Conservation (phyloP, 2,888 invertebrate genomes). For the Parthenolecanium corni region DNA sequence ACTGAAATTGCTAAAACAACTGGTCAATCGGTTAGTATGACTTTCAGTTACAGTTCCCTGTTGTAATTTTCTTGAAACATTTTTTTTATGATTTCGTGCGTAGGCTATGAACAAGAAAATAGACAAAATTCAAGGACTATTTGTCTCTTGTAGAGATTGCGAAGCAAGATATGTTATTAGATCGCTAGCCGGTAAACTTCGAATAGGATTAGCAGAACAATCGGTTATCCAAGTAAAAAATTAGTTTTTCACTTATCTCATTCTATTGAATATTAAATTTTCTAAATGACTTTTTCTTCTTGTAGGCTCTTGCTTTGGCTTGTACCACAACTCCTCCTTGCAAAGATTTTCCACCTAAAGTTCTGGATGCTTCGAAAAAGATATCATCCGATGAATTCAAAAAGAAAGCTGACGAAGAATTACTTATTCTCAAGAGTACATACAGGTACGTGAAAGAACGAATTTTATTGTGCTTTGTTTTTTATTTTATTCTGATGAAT, state of each 20-base stretch:
- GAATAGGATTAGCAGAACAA: constrained; percentile 95
- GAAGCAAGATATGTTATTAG: constrained; percentile 85
- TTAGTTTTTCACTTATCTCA: not conserved
- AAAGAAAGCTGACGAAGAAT: constrained; percentile 57
- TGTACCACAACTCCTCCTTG: constrained; percentile 65
- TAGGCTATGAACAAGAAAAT: constrained; percentile 77
- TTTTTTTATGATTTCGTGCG: constrained; percentile 31
- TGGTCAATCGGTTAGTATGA: constrained; percentile 53
- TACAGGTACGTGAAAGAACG: constrained; percentile 56
- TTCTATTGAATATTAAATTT: not conserved
- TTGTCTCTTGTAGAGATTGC: constrained; percentile 77
- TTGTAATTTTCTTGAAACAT: constrained; percentile 10
- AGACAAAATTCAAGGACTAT: constrained; percentile 78
- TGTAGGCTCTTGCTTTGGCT: constrained; percentile 75
- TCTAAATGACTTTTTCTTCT: too few species aligned
- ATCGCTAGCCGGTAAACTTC: constrained; percentile 81
- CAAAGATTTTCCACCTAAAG: constrained; percentile 50
- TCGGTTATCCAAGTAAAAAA: constrained; percentile 58
- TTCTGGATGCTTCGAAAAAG: constrained; percentile 52
- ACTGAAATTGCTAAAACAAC: constrained; percentile 77
- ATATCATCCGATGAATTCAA: constrained; percentile 59
- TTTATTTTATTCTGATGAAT: not conserved
- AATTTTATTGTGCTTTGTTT: not conserved
- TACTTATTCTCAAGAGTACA: constrained; percentile 74
- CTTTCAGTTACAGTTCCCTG: constrained; percentile 12